Evolutionary conservation across 30 jellyfish, hydroid and myxozoan species (phyloP), one percentile per base, ranked within the genome.

Genomic region (Aurelia coerulea): DNA sequence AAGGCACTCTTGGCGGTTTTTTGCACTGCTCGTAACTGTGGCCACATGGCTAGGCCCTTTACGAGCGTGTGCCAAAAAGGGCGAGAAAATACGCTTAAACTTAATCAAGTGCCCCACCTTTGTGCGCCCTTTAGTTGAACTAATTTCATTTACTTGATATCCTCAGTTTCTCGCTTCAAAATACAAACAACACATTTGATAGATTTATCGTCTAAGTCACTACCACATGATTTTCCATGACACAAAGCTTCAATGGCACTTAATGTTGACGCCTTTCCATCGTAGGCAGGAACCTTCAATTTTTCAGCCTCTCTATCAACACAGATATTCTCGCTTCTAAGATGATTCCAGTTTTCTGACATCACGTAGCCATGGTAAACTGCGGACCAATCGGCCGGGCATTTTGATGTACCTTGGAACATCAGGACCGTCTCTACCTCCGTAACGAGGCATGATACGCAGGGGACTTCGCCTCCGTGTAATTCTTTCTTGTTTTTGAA

Each of bases 301-400:
- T 74, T 74, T 71, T 81, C 94, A 15, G 97, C 97, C 56, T 83
- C 76, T 51, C 50, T 60, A 52, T 90, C 97, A 29, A 90, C 97
- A 52, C 97, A 90, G 51, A 90, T 76, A 68, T 90, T 81, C 59
- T 90, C 97, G 32, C 90, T 81, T 46, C 88, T 59, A 29, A 90
- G 51, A 68, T 90, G 97, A 68, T 90, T 90, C 97, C 97, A 90
- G 63, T 90, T 90, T 49, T 90, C 92, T 14, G 97, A 81, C 93
- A 90, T 81, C 65, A 90, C 85, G 77, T 59, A 90, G 4, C 97
- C 97, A 5, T 68, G 69, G 78, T 90, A 90, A 35, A 67, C 88
- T 67, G 76, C 68, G 51, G 63, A 74, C 97, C 97, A 90, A 81
- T 83, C 81, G 6, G 31, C 83, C 32, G 97, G 97, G 65, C 97